Evolutionary conservation across 2,888 invertebrate species (phyloP), one percentile per base, ranked within the genome.

Genomic region (Fragum whitleyi): DNA sequence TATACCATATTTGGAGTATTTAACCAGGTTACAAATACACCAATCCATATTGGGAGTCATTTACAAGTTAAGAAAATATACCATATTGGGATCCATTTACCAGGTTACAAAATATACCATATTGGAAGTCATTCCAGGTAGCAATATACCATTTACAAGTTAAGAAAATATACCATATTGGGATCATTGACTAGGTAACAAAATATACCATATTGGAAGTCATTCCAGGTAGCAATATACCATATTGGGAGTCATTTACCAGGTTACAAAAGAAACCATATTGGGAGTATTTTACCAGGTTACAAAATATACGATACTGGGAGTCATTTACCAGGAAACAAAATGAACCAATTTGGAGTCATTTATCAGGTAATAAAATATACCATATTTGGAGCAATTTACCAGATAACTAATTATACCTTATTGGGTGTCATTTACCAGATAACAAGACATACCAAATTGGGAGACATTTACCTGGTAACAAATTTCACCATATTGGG

Each of bases 331-430:
- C 99, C 99, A 79, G 97, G 98, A 95, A 94, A 55, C 42, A n/a
- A n/a, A n/a, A n/a, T n/a, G n/a, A n/a, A n/a, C n/a, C n/a, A n/a
- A n/a, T n/a, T n/a, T n/a, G n/a, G n/a, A n/a, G n/a, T n/a, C 21
- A 14, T 29, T 95, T 99, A 91, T 99, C 99, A 79, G 97, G 98
- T 95, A 94, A 97, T 94, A 99, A 99, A 95, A 97, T 99, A 89
- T 99, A 99, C 94, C 99, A 99, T 95, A 97, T 99, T 86, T 99
- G 99, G 85, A 98, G 97, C 92, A 99, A 99, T 95, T 95, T 99
- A 91, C 99, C 99, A 79, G 97, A 98, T 95, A 94, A 55, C 42
- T n/a, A n/a, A n/a, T n/a, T n/a, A n/a, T n/a, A n/a, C n/a, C n/a
- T n/a, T n/a, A n/a, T n/a, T n/a, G n/a, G n/a, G n/a, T n/a, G n/a